Base-by-base conservation (phyloP, 2,797 vertebrate genomes). In the Pipistrellus nathusii region DNA sequence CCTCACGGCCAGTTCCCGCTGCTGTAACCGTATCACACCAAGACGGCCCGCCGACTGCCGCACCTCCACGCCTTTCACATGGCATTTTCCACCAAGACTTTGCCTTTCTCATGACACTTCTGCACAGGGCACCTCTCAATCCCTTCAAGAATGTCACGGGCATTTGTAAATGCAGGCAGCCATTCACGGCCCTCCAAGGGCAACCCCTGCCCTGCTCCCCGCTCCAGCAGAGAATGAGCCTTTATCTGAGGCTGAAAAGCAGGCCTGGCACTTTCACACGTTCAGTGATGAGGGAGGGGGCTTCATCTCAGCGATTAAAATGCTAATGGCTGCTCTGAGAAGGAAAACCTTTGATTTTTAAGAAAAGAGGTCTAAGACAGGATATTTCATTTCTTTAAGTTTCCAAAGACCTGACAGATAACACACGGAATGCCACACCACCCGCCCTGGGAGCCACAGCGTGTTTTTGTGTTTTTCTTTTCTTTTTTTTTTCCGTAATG, bases 281-380 rank as follows among this genome's bases (percentile, higher is more conserved):
- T 71, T 53, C 0, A 35, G n/a, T 51, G 81, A 68, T 1, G 5
- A 8, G 5, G 6, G 46, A 30, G 75, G 18, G 30, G 32, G 59
- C 21, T n/a, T 90, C 35, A 66, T 72, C 86, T 62, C 68, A 71
- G 90, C 0, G 48, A 93, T 85, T 96, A 93, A 87, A 85, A 94
- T 95, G 94, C 84, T 93, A 88, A 96, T 95, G 88, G 66, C 44
- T 91, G 25, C 9, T 92, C 87, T 72, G 95, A 86, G 93, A 96
- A n/a, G 46, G 78, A 82, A 57, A 85, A 62, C 69, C 86, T 97
- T 90, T 94, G 85, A 57, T 96, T 91, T 93, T 95, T 11, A 77
- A 85, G 93, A 85, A 75, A 96, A 94, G 89, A 62, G 85, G 77
- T 66, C 72, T 25, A n/a, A 84, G 96, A 73, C n/a, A 62, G 46